phyloP scores from a whole-genome alignment of 2,113 vertebrate species.

The Taxidea taxus region DNA sequence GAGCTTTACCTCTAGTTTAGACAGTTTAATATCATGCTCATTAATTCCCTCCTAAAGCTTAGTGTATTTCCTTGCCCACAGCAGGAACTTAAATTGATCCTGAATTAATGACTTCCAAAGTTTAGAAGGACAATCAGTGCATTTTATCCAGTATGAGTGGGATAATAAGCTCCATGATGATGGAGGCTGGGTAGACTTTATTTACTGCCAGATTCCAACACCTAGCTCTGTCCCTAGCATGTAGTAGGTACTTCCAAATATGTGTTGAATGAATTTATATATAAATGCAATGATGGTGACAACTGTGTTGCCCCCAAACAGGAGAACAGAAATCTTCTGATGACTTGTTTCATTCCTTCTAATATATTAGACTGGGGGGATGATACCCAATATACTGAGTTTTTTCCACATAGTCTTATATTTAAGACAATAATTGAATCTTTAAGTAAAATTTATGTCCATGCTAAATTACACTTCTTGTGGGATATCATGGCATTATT shows the following conservation, averaged over 20 bases:
- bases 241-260: not conserved
- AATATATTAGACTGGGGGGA: constrained; percentile 25
- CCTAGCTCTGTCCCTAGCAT: not conserved
- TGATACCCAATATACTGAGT: not conserved
- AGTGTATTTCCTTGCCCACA: not conserved
- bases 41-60: not conserved
- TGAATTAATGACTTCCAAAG: constrained; percentile 23
- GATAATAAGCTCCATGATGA: not conserved
- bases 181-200: not conserved
- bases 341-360: constrained; percentile 21
- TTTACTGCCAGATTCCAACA: not conserved
- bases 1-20: not conserved
- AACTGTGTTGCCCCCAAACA: not conserved
- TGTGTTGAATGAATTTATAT: not conserved
- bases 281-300: constrained; percentile 14
- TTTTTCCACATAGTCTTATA: constrained; percentile 44
- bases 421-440: constrained; percentile 57
- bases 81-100: not conserved
- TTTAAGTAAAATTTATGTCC: constrained; percentile 52
- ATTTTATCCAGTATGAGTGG: not conserved
- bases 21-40: not conserved
- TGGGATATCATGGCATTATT: constrained; percentile 33
- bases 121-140: not conserved
- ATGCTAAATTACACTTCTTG: constrained; percentile 52
- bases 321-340: not conserved